A percentile compares a stretch with the other conserved stretches of the same genome.
Evolutionary conservation across 2,888 invertebrate species (phyloP).

Genomic region (Xylota segnis): DNA sequence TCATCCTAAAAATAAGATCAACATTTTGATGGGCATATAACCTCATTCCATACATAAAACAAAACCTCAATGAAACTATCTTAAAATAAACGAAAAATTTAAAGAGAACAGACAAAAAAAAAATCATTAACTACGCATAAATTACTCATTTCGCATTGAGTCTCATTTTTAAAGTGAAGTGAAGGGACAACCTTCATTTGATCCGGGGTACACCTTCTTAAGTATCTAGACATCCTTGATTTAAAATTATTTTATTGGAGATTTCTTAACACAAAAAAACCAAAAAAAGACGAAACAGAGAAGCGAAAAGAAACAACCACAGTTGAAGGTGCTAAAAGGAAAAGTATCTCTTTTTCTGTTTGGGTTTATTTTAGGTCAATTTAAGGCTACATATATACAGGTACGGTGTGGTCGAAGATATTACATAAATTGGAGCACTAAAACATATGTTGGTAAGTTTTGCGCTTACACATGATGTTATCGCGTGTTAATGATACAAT

Average conservation of each 20-base stretch:
- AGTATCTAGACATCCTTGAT: constrained; percentile 6
- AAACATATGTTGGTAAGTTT: neutral
- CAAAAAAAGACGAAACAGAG: no score
- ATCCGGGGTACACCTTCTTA: constrained; percentile 6
- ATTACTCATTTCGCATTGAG: constrained; percentile 4
- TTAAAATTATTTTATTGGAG: neutral
- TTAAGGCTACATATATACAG: no score
- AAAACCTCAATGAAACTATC: neutral
- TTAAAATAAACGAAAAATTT: constrained; percentile 1
- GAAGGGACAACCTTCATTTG: constrained; percentile 16
- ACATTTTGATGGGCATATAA: neutral
- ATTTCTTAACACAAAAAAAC: neutral
- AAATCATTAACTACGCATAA: constrained; percentile 7
- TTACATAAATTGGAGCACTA: no score
- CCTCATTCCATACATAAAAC: neutral
- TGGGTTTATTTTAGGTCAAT: neutral
- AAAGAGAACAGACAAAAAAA: neutral
- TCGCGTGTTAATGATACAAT: constrained; percentile 5
- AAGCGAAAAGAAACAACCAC: neutral
- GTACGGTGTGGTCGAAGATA: no score
- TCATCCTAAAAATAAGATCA: neutral
- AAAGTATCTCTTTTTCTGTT: neutral
- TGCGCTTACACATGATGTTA: neutral
- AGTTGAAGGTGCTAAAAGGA: constrained; percentile 5
- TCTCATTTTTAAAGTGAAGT: neutral